A percentile compares a stretch with the other conserved stretches of the same genome.
Evolutionary conservation across 2,888 invertebrate genomes (phyloP).

Genomic region (Dicyrtomina minuta): DNA sequence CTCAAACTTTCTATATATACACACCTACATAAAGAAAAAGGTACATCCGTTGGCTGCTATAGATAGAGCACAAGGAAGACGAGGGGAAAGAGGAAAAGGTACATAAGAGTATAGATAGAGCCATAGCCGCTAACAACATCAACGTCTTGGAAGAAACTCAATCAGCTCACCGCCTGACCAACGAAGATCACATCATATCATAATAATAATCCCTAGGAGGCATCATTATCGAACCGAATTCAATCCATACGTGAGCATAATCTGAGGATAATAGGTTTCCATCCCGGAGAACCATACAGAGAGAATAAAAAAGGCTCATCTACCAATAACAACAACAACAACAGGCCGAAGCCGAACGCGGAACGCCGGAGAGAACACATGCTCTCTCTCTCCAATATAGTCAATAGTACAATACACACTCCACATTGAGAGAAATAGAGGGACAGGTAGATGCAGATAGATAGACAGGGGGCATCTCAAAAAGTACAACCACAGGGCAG

Average conservation of each 20-base stretch:
- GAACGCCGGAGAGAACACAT: not conserved
- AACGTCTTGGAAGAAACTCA: not conserved
- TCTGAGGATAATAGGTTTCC: conserved; percentile 3
- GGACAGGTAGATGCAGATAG: not conserved
- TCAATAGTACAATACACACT: not conserved
- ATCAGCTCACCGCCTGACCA: conserved; percentile 5
- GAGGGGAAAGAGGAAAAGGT: too few relatives aligned
- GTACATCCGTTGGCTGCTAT: too few relatives aligned
- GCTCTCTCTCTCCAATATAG: not conserved
- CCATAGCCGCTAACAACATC: too few relatives aligned
- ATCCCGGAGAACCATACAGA: conserved; percentile 8
- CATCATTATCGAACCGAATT: conserved; percentile 6
- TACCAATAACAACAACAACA: not conserved
- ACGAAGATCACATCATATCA: not conserved
- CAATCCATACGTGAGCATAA: conserved; percentile 4
- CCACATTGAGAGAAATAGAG: too few relatives aligned
- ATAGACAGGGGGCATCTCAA: not conserved
- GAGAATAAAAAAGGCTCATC: not conserved
- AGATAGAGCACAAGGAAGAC: too few relatives aligned
- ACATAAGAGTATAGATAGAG: too few relatives aligned
- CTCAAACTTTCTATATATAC: too few relatives aligned
- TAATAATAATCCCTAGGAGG: conserved; percentile 15
- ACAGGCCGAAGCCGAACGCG: too few relatives aligned
- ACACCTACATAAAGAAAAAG: too few relatives aligned
- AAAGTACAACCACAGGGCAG: not conserved